phyloP scores from a whole-genome alignment of 1,140 invertebrate species.

The Cydia pomonella region DNA sequence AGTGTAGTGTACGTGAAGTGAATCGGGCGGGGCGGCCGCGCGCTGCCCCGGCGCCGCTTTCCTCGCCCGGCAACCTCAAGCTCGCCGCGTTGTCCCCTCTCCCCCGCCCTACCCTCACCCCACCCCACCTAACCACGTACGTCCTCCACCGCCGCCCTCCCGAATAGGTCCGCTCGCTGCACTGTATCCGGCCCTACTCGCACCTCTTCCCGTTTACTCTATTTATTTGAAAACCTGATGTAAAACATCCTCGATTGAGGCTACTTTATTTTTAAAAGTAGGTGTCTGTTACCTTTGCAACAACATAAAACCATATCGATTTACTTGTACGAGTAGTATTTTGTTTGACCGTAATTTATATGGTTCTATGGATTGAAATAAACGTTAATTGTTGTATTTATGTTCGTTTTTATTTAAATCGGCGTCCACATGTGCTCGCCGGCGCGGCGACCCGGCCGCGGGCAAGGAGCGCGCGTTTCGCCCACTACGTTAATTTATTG shows the following conservation, averaged over 20 bases:
- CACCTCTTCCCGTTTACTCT: slow-evolving; percentile 35
- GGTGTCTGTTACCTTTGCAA: slow-evolving; percentile 50
- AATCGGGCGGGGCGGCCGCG: slow-evolving; percentile 34
- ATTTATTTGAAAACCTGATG: slow-evolving; percentile 47
- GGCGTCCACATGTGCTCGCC: slow-evolving; percentile 30
- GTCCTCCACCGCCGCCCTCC: slow-evolving; percentile 21
- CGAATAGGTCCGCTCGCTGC: slow-evolving; percentile 35
- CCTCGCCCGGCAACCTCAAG: slow-evolving; percentile 35
- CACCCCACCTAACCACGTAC: slow-evolving; percentile 34
- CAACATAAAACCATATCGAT: slow-evolving; percentile 73
- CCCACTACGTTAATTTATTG: slow-evolving; percentile 4
- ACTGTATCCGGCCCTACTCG: slow-evolving; percentile 31
- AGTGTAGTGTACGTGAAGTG: slow-evolving; percentile 34
- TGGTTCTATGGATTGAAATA: slow-evolving; percentile 79
- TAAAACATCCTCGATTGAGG: slow-evolving; percentile 25
- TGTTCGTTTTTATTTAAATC: slow-evolving; percentile 60
- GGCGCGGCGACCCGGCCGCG: slow-evolving; percentile 35
- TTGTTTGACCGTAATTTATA: slow-evolving; percentile 74
- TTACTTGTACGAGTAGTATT: slow-evolving; percentile 71
- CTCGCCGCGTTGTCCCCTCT: slow-evolving; percentile 31
- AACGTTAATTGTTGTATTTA: slow-evolving; percentile 78
- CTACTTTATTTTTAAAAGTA: slow-evolving; percentile 38
- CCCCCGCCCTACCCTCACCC: slow-evolving; percentile 26
- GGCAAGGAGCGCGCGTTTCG: slow-evolving; percentile 35
- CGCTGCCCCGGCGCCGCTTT: slow-evolving; percentile 11